Base-by-base conservation (phyloP, 2,888 invertebrate species). In the Therioaphis trifolii region DNA sequence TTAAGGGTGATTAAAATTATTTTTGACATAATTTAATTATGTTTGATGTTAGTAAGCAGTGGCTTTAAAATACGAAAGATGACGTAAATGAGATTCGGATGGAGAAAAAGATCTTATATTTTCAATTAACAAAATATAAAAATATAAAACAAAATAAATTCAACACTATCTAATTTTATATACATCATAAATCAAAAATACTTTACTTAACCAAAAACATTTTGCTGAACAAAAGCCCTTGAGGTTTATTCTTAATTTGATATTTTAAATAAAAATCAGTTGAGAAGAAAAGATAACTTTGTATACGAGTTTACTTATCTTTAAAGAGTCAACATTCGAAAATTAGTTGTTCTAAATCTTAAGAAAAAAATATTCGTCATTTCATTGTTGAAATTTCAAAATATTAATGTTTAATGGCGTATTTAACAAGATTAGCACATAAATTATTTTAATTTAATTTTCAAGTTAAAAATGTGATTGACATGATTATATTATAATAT, bases 1-100 rank as follows among this genome's bases (percentile, higher is more conserved):
- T 24, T 5, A 46, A 66, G 24, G 52, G 15, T 18, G 78, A 68
- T 68, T 68, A 68, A 68, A 68, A 78, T 78, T 40, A 68, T 68
- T 78, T 52, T 52, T 9, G 35, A 68, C 78, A 40, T 78, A 27
- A 68, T 68, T 52, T 78, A 66, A 78, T 78, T 52, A 68, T 29
- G 40, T 52, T 49, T 52, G 35, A 49, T 18, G 24, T 21, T 40
- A 7, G 40, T n/a, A n/a, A 21, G 49, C 14, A 46, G 18, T n/a
- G 15, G 35, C 49, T 78, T 78, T 74, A 21, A 24, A 74, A 24
- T 52, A 9, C 46, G 7, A 18, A 63, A 0, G 21, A 15, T 43
- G 29, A 35, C 68, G 68, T 40, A 21, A 40, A 68, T 43, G 21
- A 68, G 9, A 18, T 7, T 15, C 61, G 35, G 49, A 77, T 21